phyloP scores from a whole-genome alignment of 2,113 vertebrate genomes.

The Microcebus jonahi region DNA sequence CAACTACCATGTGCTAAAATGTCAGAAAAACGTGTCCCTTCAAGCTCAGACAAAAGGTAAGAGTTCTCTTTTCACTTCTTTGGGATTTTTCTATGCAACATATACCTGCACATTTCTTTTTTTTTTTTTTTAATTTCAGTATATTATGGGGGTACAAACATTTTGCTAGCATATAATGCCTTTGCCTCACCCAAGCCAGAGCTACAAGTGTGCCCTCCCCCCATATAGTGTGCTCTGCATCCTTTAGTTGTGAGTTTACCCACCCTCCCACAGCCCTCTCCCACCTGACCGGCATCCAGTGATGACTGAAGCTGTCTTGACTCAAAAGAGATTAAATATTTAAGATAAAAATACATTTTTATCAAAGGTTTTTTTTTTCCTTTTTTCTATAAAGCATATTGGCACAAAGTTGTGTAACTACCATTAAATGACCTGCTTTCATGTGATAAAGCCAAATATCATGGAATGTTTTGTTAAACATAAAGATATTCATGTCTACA shows the following conservation, averaged over 20 bases:
- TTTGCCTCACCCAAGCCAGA: no score
- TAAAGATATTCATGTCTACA: neutral
- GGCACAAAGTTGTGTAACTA: neutral
- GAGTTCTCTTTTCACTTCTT: neutral
- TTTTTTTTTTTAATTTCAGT: no score
- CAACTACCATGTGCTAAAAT: neutral
- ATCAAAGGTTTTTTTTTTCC: neutral
- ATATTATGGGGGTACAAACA: no score
- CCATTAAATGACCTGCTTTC: neutral
- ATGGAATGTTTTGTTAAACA: neutral
- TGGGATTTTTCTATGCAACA: neutral
- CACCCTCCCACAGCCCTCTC: no score
- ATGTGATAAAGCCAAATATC: neutral
- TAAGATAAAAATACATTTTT: constrained; percentile 4
- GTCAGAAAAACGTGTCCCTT: neutral
- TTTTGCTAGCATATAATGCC: no score
- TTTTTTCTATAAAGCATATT: neutral
- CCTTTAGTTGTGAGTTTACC: no score
- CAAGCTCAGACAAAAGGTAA: neutral
- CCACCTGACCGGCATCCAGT: no score
- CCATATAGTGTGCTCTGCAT: no score
- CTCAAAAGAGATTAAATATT: constrained; percentile 8
- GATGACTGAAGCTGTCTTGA: neutral
- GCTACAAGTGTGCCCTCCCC: no score
- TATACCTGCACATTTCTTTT: neutral